A percentile compares a stretch with the other conserved stretches of the same genome.
These are phyloP conservation scores for Radopholus similis DNA, from an alignment of 1,140 invertebrate genomes.

Conservation along the genomic window DNA sequence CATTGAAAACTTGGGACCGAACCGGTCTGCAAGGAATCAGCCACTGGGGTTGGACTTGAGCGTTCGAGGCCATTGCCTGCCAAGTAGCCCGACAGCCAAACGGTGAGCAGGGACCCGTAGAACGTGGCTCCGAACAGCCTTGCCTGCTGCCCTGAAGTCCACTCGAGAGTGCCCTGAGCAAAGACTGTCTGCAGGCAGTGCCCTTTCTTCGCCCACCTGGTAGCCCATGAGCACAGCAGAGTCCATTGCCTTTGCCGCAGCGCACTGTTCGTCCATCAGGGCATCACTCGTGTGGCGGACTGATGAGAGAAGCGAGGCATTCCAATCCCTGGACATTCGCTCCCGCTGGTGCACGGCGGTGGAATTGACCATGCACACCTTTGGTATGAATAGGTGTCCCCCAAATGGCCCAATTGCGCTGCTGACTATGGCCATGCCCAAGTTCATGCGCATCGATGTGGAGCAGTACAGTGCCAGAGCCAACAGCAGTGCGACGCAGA, in stretches of 20 bases:
- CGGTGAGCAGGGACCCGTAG: conserved; percentile 31
- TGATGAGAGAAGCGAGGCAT: no score
- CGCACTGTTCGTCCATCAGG: conserved; percentile 4
- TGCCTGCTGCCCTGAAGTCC: conserved; percentile 22
- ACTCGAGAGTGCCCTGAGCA: conserved; percentile 32
- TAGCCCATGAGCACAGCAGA: not conserved
- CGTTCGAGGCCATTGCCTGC: no score
- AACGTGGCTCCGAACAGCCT: conserved; percentile 30
- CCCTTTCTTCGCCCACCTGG: not conserved
- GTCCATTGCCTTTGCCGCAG: not conserved
- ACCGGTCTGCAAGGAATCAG: conserved; percentile 37
- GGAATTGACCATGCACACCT: conserved; percentile 34
- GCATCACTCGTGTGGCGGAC: not conserved
- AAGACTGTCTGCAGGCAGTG: not conserved
- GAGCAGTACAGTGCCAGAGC: conserved; percentile 8
- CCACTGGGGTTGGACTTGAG: no score
- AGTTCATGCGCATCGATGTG: conserved; percentile 28
- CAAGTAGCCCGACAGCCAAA: conserved; percentile 33
- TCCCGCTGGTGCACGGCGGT: conserved; percentile 12
- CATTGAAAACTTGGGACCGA: conserved; percentile 33
- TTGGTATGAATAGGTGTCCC: not conserved
- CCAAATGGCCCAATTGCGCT: not conserved
- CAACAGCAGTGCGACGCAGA: conserved; percentile 13
- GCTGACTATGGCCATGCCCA: conserved; percentile 20
- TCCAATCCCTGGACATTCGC: no score